Evolutionary conservation across 2,113 vertebrate species (phyloP).

Genomic region (Beaufortia kweichowensis): DNA sequence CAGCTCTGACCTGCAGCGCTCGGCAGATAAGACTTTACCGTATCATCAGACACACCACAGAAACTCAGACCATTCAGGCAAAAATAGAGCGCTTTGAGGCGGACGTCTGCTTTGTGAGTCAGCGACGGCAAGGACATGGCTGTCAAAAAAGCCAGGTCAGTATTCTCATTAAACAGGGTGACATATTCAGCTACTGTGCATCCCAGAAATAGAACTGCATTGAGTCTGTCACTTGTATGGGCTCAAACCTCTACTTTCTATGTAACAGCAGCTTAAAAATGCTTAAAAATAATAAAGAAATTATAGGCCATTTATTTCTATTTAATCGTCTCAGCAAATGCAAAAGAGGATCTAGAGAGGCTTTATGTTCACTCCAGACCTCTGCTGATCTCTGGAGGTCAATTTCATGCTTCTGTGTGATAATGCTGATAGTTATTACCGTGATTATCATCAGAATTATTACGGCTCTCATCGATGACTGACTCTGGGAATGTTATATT

Average conservation of each 20-base stretch:
- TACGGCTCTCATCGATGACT: slow-evolving; percentile 3
- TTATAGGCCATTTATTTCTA: slow-evolving; percentile 21
- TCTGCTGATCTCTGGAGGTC: slow-evolving; percentile 31
- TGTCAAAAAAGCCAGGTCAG: not conserved
- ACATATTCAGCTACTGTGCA: not conserved
- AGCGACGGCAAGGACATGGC: not conserved
- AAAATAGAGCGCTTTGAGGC: slow-evolving; percentile 13
- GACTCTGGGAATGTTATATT: slow-evolving; percentile 16
- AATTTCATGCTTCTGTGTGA: slow-evolving; percentile 31
- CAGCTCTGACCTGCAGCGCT: not conserved
- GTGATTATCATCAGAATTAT: slow-evolving; percentile 38
- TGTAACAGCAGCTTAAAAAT: no score
- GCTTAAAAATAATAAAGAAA: not conserved
- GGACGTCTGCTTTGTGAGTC: not conserved
- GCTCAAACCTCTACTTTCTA: no score
- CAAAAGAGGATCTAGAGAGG: not conserved
- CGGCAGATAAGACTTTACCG: slow-evolving; percentile 18
- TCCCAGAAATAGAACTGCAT: not conserved
- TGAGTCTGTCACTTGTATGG: not conserved
- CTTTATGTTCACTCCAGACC: not conserved
- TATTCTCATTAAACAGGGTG: not conserved
- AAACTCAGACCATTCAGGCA: not conserved
- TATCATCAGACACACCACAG: slow-evolving; percentile 22
- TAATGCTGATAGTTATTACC: slow-evolving; percentile 29
- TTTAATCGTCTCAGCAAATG: slow-evolving; percentile 25